phyloP scores from a whole-genome alignment of 2,113 vertebrate species.

The Coregonus clupeaformis region DNA sequence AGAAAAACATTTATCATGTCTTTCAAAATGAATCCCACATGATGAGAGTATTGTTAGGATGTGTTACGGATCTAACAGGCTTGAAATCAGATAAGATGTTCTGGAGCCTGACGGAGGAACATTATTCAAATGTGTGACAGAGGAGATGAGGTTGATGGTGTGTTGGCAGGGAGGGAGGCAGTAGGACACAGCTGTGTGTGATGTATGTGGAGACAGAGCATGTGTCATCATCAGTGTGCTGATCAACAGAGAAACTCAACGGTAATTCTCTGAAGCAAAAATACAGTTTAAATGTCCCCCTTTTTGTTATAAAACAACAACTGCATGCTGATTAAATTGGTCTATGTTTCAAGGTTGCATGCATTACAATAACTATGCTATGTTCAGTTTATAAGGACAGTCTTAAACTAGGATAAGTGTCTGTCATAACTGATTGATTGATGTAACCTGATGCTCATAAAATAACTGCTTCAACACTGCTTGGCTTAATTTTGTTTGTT shows the following conservation, averaged over 20 bases:
- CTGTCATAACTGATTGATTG: constrained; percentile 40
- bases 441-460: constrained; percentile 47
- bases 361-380: constrained; percentile 36
- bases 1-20: background rate
- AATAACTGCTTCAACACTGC: constrained; percentile 61
- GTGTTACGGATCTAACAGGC: constrained; percentile 38
- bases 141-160: constrained; percentile 42
- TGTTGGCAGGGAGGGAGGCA: constrained; percentile 48
- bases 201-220: constrained; percentile 42
- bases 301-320: constrained; percentile 27
- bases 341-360: constrained; percentile 20
- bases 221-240: constrained; percentile 34
- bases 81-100: constrained; percentile 22
- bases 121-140: constrained; percentile 48
- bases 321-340: constrained; percentile 16
- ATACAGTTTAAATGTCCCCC: constrained; percentile 17
- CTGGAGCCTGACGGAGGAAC: too few relatives aligned
- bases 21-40: constrained; percentile 11
- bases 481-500: constrained; percentile 45
- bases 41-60: constrained; percentile 15
- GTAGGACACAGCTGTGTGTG: constrained; percentile 43
- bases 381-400: constrained; percentile 18
- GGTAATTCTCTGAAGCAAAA: constrained; percentile 15
- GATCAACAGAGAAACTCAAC: background rate
- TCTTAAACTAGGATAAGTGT: constrained; percentile 24